Percentiles rank a stretch among this genome's conserved stretches.
phyloP scores from a whole-genome alignment of 23 tunicate genomes.

The Phallusia fumigata region DNA sequence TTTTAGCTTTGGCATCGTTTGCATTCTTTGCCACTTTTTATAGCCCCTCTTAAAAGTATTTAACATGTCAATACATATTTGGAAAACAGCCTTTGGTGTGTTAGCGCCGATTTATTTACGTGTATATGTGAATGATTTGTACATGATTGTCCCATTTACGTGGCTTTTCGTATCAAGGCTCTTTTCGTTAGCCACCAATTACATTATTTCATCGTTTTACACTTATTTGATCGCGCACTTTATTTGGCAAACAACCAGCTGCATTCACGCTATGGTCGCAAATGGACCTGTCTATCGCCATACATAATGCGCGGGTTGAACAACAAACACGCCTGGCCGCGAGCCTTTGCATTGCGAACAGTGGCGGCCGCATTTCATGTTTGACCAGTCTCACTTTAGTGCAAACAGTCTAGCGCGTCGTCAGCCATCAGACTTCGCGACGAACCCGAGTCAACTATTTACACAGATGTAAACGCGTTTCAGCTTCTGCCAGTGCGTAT shows the following conservation, averaged over 20 bases:
- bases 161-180: too few species aligned
- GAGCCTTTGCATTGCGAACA: not conserved
- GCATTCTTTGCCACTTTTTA: too few species aligned
- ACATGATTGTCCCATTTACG: too few species aligned
- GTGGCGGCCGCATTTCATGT: constrained; percentile 17
- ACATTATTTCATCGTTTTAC: too few species aligned
- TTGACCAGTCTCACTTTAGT: constrained; percentile 9
- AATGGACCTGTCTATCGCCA: constrained; percentile 8
- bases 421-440: not conserved
- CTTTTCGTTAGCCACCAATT: too few species aligned
- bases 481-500: not conserved
- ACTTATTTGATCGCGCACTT: not conserved
- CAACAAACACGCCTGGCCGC: constrained; percentile 10
- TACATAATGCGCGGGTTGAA: not conserved
- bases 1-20: too few species aligned
- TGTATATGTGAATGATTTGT: too few species aligned
- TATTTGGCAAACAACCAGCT: not conserved
- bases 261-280: constrained; percentile 2
- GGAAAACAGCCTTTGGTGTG: too few species aligned
- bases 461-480: not conserved
- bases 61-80: too few species aligned
- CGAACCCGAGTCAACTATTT: constrained; percentile 1
- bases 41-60: too few species aligned
- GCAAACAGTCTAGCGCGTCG: constrained; percentile 11
- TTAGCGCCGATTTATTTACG: too few species aligned